Percentiles rank a stretch among this genome's conserved stretches.
Evolutionary conservation across 2,888 invertebrate species (phyloP).

Genomic region (Capitulum mitella): DNA sequence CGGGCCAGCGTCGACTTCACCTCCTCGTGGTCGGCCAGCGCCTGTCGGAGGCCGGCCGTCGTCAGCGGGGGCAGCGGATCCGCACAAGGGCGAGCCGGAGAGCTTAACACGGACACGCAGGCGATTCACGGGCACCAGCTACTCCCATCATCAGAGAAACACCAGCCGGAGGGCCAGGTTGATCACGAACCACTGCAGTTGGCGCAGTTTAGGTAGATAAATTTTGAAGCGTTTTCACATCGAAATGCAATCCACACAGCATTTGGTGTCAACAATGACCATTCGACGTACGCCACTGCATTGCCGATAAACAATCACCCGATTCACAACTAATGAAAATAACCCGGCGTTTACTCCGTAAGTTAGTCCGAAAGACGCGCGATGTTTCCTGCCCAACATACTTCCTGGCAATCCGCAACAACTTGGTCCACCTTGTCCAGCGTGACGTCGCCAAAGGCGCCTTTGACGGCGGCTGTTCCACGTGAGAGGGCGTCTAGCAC

Average conservation of each 20-base stretch:
- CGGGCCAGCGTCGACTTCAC: not conserved
- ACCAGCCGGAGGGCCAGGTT: not conserved
- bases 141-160: not conserved
- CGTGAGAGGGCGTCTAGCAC: conserved; percentile 1
- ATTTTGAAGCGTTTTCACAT: too few relatives aligned
- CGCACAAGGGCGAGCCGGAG: not conserved
- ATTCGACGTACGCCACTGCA: too few relatives aligned
- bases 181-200: too few relatives aligned
- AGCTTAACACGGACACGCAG: not conserved
- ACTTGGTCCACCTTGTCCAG: conserved; percentile 1
- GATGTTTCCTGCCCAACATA: not conserved
- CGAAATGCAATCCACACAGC: not conserved
- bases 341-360: too few relatives aligned
- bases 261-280: not conserved
- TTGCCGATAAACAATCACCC: too few relatives aligned
- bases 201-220: too few relatives aligned
- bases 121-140: not conserved
- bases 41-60: not conserved
- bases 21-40: not conserved
- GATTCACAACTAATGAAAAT: too few relatives aligned
- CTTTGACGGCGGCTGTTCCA: not conserved
- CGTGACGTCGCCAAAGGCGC: not conserved
- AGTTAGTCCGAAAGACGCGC: not conserved
- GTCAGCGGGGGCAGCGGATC: not conserved
- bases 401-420: not conserved